Evolutionary conservation across 2,113 vertebrate genomes (phyloP), one percentile per base, ranked within the genome.

Genomic region (Anser brachyrhynchus): DNA sequence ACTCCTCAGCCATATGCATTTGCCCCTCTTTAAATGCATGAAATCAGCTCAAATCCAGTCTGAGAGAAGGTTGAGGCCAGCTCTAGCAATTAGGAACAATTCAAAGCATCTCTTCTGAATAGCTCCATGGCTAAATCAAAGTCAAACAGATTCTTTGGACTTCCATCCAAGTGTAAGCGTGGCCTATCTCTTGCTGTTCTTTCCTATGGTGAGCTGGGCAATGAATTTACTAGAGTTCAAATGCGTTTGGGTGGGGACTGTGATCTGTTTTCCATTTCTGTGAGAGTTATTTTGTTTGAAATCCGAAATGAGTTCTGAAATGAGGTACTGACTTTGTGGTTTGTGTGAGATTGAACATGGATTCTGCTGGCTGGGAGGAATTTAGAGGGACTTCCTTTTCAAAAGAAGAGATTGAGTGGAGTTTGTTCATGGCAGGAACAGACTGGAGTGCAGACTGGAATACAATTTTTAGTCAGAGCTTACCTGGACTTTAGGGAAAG

Each of bases 21-120:
- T 87, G 66, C 51, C 28, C 54, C 69, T 87, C 33, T 87, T 85
- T 69, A 85, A 93, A 93, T 84, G 78, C 67, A 76, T 70, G 44
- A 95, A 79, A 92, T 89, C 57, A 96, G 54, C 89, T 82, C 65
- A 91, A 94, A 81, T 90, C 70, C 80, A 76, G 80, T 11, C 73
- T 58, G 58, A 78, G 66, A 58, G 77, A 65, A 87, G 86, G 74
- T 1, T 75, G 80, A 51, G 89, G 90, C 73, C 91, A 91, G 74
- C 81, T 93, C 84, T 35, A 59, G 93, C 77, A 96, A 92, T 85
- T 89, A 93, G 86, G 67, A 93, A 82, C 93, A 83, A 94, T 92
- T 87, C 77, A 89, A 70, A 92, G 84, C 74, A 65, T 84, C 77
- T 73, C 84, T 58, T 91, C 84, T 87, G 55, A 93, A 82, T 69